phyloP scores from a whole-genome alignment of 2,888 invertebrate genomes.

The Trilocha varians region DNA sequence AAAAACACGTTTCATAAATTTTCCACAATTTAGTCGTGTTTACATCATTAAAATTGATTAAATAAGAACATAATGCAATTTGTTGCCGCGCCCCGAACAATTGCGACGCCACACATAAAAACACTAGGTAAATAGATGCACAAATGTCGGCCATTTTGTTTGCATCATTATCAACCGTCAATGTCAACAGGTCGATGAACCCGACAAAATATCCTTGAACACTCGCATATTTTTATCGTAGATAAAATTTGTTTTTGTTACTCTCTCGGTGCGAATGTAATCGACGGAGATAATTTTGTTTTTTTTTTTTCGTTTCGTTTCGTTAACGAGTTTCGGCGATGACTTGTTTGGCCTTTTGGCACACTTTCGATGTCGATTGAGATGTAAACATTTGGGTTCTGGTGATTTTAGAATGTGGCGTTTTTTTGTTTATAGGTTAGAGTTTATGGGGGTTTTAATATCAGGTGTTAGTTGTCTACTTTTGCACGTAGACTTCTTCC shows the following conservation, averaged over 20 bases:
- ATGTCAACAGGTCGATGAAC: slow-evolving; percentile 64
- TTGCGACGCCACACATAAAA: not conserved
- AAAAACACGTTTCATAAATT: too few relatives aligned
- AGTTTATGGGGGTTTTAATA: too few relatives aligned
- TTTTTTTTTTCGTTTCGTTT: slow-evolving; percentile 1
- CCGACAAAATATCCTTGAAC: slow-evolving; percentile 51
- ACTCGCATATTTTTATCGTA: slow-evolving; percentile 26
- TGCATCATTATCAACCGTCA: slow-evolving; percentile 48
- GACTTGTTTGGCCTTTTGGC: slow-evolving; percentile 1
- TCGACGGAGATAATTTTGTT: slow-evolving; percentile 18
- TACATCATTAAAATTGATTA: not conserved
- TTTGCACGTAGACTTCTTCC: too few relatives aligned
- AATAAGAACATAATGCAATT: not conserved
- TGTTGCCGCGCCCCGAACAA: not conserved
- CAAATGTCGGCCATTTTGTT: slow-evolving; percentile 15
- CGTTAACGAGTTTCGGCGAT: not conserved
- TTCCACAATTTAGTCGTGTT: too few relatives aligned
- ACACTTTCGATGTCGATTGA: not conserved
- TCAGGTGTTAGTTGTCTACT: too few relatives aligned
- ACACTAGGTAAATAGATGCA: not conserved
- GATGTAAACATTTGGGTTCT: not conserved
- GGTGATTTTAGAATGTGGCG: not conserved
- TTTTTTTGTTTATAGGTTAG: not conserved
- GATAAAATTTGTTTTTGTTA: slow-evolving; percentile 39
- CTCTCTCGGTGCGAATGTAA: not conserved